Evolutionary conservation across 2,888 invertebrate genomes (phyloP).

Genomic region (Megaustenia siamemsis): DNA sequence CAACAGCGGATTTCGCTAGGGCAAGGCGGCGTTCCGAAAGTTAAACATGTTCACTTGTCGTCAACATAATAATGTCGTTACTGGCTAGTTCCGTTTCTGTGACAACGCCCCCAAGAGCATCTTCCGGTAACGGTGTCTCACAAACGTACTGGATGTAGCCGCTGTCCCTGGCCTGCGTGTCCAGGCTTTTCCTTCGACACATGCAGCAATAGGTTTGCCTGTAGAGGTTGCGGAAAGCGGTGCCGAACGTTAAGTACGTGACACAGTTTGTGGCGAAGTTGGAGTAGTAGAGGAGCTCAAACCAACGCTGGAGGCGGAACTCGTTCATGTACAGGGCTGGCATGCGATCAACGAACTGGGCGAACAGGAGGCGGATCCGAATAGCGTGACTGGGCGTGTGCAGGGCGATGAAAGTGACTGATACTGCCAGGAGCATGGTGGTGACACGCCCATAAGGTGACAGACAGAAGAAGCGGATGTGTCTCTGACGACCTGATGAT

Average conservation of each 20-base stretch:
- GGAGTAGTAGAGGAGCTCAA: constrained; percentile 56
- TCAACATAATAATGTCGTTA: constrained; percentile 3
- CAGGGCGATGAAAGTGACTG: constrained; percentile 52
- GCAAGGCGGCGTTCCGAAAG: too few species aligned
- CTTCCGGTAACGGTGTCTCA: not conserved
- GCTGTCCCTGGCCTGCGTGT: not conserved
- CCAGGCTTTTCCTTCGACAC: not conserved
- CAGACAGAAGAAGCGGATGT: constrained; percentile 33
- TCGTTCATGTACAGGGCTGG: constrained; percentile 14
- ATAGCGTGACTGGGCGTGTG: constrained; percentile 51
- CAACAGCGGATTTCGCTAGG: too few species aligned
- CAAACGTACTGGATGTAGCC: constrained; percentile 11
- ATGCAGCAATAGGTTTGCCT: constrained; percentile 26
- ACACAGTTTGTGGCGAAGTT: constrained; percentile 58
- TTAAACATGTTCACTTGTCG: not conserved
- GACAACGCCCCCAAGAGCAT: not conserved
- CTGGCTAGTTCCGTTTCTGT: constrained; percentile 18
- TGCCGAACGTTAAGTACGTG: constrained; percentile 53
- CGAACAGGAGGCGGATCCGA: constrained; percentile 44
- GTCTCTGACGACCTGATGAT: constrained; percentile 26
- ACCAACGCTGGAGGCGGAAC: constrained; percentile 52
- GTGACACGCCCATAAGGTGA: constrained; percentile 40
- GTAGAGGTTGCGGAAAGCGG: constrained; percentile 53
- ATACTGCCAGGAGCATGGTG: constrained; percentile 54
- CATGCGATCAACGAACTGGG: not conserved